These are phyloP conservation scores for Poecilia gillii DNA, from an alignment of 2,797 vertebrate species.

Conservation along the genomic window DNA sequence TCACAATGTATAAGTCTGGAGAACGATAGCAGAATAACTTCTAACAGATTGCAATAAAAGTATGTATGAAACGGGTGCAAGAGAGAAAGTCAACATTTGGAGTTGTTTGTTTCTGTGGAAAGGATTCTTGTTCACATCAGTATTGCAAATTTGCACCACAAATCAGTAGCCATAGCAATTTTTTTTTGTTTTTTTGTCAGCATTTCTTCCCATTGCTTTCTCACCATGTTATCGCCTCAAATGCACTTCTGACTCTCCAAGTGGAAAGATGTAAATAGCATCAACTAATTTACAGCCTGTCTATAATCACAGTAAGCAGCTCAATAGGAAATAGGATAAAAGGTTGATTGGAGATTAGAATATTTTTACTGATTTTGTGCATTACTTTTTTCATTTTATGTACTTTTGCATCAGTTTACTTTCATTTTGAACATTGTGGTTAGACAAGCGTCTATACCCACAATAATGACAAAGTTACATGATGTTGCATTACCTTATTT, in stretches of 20 bases:
- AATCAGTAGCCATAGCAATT: slow-evolving; percentile 12
- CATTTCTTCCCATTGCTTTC: slow-evolving; percentile 29
- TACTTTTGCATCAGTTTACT: background rate
- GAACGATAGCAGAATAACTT: background rate
- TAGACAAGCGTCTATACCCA: background rate
- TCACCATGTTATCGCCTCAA: slow-evolving; percentile 47
- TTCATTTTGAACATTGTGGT: background rate
- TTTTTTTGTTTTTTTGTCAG: slow-evolving; percentile 5
- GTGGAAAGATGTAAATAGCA: slow-evolving; percentile 59
- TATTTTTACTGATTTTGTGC: background rate
- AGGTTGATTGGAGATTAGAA: slow-evolving; percentile 8
- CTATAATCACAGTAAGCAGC: slow-evolving; percentile 62
- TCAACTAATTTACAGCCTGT: slow-evolving; percentile 55
- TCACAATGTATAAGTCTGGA: background rate
- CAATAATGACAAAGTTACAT: background rate
- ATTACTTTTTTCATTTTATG: background rate
- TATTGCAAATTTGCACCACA: slow-evolving; percentile 16
- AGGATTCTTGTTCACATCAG: slow-evolving; percentile 4
- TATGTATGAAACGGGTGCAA: background rate
- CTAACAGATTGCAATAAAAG: background rate
- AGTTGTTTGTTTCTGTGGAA: background rate
- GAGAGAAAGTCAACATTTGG: background rate
- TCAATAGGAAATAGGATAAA: slow-evolving; percentile 29
- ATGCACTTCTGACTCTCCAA: slow-evolving; percentile 40
- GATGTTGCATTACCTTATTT: background rate